Evolutionary conservation across 2,113 vertebrate species (phyloP), one percentile per base, ranked within the genome.

Genomic region (Carassius carassius): DNA sequence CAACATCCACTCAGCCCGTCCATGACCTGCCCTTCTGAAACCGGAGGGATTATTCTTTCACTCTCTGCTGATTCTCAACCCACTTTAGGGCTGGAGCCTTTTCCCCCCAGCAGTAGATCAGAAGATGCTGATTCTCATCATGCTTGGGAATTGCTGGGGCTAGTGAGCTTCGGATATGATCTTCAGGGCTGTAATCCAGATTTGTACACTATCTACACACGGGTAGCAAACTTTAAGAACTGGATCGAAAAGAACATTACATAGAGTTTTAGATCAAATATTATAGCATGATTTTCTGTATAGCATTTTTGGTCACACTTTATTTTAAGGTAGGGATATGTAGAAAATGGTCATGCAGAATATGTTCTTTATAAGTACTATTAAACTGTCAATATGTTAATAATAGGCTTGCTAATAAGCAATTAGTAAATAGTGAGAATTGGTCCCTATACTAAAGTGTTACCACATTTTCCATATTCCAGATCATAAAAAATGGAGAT

Each of bases 211-310:
- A 94, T 94, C 72, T 96, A 96, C 84, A 97, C 95, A 44, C 94
- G 94, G 76, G 92, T 95, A 37, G 86, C 92, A 83, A 94, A 92
- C 73, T 97, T 97, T 80, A 94, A 93, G 92, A 95, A 96, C 91
- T 99, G 97, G 97, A 96, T 98, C 81, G 94, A 95, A 83, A 93
- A 93, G 85, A 97, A 96, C 83, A 93, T 96, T 91, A 97, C 97
- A 82, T 93, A 88, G 56, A 73, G 63, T 4, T 54, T 35, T 67
- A 23, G 10, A 16, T 11, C 13, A 78, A 72, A 54, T 44, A 56
- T 32, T 54, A 11, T 17, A 65, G 25, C 29, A 54, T 9, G 13
- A 37, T 21, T 13, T 6, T 75, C 14, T 49, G 23, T 49, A 25
- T 3, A 35, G 1, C 3, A 58, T 79, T 49, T 63, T 63, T 3